Conservation (phyloP, 1,140 invertebrate species). For the Scylla paramamosain region DNA sequence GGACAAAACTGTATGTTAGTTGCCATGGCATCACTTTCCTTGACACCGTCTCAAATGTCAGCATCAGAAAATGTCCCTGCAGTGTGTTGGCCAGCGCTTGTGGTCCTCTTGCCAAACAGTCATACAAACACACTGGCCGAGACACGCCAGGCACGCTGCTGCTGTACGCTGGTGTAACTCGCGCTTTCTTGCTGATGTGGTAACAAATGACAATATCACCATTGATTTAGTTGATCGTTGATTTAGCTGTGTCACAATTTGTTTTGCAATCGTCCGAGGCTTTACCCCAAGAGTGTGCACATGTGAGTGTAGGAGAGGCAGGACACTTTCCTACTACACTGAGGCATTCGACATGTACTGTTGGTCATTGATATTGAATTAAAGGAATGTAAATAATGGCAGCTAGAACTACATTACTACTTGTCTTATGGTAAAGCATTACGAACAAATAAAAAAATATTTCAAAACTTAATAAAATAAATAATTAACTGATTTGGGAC, state of each 20-base stretch:
- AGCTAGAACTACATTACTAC: background rate
- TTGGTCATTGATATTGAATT: slow-evolving; percentile 53
- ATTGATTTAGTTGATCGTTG: background rate
- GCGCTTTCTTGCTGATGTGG: background rate
- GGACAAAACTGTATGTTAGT: no score
- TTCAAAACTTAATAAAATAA: background rate
- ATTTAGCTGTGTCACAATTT: no score
- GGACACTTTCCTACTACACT: slow-evolving; percentile 58
- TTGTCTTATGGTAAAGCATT: background rate
- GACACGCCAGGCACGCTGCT: background rate
- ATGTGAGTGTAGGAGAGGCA: slow-evolving; percentile 56
- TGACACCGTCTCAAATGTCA: no score
- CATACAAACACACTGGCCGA: background rate
- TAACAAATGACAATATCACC: background rate
- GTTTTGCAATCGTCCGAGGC: background rate
- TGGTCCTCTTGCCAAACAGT: background rate
- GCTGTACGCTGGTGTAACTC: background rate
- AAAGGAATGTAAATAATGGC: slow-evolving; percentile 43
- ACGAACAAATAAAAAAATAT: background rate
- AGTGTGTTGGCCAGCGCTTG: background rate
- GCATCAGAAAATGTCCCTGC: no score
- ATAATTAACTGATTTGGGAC: slow-evolving; percentile 5
- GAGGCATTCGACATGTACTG: slow-evolving; percentile 66
- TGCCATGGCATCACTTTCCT: no score
- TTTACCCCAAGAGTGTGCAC: slow-evolving; percentile 28